Percentiles rank a stretch among this genome's conserved stretches.
These are phyloP conservation scores for Lepidonotus clava DNA, from an alignment of 2,888 invertebrate species.

Conservation along the genomic window DNA sequence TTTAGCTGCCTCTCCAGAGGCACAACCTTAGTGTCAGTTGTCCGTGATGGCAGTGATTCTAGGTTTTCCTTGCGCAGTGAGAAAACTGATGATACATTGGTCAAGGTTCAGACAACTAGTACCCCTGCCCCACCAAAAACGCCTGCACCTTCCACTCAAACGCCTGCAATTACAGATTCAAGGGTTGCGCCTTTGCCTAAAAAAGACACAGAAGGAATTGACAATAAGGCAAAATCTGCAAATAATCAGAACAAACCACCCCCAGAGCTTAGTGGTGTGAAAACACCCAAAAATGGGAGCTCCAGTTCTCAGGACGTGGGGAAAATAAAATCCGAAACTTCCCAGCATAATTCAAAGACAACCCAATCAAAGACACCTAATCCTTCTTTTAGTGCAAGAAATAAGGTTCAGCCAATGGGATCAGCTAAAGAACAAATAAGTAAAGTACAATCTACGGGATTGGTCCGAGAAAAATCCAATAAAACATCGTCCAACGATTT, in stretches of 20 bases:
- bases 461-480: too few relatives aligned
- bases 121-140: slow-evolving; percentile 10
- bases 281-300: not conserved
- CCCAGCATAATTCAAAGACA: not conserved
- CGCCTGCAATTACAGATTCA: not conserved
- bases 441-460: too few relatives aligned
- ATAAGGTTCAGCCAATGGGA: not conserved
- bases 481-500: too few relatives aligned
- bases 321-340: not conserved
- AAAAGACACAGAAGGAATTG: not conserved
- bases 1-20: slow-evolving; percentile 11
- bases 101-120: not conserved
- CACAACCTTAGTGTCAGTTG: not conserved
- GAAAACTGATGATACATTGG: not conserved
- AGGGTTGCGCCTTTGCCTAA: not conserved
- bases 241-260: not conserved
- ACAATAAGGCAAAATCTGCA: not conserved
- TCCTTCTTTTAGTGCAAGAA: not conserved
- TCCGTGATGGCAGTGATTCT: slow-evolving; percentile 35
- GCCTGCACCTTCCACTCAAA: not conserved
- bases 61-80: not conserved
- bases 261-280: not conserved
- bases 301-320: not conserved
- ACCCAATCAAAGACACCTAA: not conserved
- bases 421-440: not conserved